Conservation (phyloP, 2,888 invertebrate species). For the Epistrophe eligans region DNA sequence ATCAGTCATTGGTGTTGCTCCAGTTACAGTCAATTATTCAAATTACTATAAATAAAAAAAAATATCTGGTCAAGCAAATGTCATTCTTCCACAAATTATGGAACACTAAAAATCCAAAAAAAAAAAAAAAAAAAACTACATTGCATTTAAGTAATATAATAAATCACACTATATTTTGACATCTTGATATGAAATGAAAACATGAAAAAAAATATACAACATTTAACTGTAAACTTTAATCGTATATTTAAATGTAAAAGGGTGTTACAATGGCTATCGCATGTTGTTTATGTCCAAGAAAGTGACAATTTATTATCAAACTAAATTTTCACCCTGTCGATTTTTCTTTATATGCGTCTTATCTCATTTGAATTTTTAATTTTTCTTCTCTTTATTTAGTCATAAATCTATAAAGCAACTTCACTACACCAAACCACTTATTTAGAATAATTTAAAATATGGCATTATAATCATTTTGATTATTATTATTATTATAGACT, state of each 20-base stretch:
- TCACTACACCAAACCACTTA: neutral
- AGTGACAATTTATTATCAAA: conserved; percentile 27
- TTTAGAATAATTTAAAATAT: conserved; percentile 1
- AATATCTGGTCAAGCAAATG: neutral
- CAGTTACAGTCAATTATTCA: neutral
- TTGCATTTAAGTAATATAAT: neutral
- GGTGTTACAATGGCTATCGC: conserved; percentile 1
- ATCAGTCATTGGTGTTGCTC: too few relatives aligned
- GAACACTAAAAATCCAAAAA: neutral
- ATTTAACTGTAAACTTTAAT: neutral
- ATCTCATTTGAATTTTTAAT: conserved; percentile 29
- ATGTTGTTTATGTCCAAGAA: neutral
- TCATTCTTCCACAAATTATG: neutral
- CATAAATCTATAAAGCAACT: conserved; percentile 15
- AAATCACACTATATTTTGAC: neutral
- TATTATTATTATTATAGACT: neutral
- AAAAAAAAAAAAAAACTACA: neutral
- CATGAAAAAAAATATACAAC: neutral
- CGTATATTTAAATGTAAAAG: neutral
- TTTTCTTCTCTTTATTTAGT: conserved; percentile 7
- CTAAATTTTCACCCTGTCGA: neutral
- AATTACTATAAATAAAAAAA: neutral
- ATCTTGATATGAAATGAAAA: neutral
- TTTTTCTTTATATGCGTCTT: neutral
- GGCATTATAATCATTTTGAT: neutral